Evolutionary conservation across 1,140 invertebrate genomes (phyloP).

Genomic region (Gryon sp.): DNA sequence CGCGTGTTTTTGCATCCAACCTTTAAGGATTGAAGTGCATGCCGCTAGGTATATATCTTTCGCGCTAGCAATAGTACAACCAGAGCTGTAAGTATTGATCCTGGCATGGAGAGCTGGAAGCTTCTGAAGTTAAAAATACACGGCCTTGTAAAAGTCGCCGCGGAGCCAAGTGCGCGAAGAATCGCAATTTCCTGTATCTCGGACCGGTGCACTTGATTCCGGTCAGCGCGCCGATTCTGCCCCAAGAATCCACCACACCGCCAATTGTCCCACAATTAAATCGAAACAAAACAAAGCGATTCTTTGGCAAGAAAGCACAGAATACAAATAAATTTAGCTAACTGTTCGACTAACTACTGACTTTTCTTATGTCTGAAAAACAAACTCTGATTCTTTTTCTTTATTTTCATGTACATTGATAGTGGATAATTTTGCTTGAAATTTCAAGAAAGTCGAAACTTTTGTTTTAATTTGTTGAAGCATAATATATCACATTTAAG

Average conservation of each 20-base stretch:
- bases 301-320: no score
- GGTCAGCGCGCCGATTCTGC: slow-evolving; percentile 35
- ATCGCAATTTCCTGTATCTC: slow-evolving; percentile 64
- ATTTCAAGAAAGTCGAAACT: no score
- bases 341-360: no score
- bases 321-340: no score
- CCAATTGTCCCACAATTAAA: slow-evolving; percentile 33
- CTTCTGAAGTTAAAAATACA: slow-evolving; percentile 76
- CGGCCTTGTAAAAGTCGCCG: slow-evolving; percentile 68
- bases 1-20: slow-evolving; percentile 37
- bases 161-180: slow-evolving; percentile 58
- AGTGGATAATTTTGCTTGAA: no score
- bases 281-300: slow-evolving; percentile 4
- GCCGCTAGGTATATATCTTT: slow-evolving; percentile 56
- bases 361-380: no score
- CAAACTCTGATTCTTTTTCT: no score
- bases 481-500: no score
- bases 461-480: no score
- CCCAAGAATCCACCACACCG: slow-evolving; percentile 17
- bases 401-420: no score
- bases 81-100: slow-evolving; percentile 73
- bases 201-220: slow-evolving; percentile 46
- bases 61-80: slow-evolving; percentile 64
- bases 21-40: slow-evolving; percentile 57
- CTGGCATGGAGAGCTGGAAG: slow-evolving; percentile 71